These are phyloP conservation scores for Cheilosia impressa DNA, from an alignment of 2,888 invertebrate genomes.

Conservation along the genomic window DNA sequence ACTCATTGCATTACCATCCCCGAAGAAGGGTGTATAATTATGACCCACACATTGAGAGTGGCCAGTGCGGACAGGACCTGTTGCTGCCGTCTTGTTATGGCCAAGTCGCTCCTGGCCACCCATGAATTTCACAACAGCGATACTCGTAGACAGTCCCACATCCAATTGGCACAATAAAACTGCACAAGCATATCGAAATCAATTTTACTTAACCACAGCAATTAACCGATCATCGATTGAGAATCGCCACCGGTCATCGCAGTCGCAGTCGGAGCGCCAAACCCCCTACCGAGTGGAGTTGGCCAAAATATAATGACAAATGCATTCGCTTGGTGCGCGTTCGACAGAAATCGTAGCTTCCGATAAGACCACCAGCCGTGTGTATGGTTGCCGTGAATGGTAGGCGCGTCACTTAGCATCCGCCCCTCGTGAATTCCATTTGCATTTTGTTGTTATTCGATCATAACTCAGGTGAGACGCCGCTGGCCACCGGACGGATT, in stretches of 20 bases:
- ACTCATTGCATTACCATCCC: conserved; percentile 39
- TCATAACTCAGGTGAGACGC: conserved; percentile 73
- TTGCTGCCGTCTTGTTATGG: conserved; percentile 27
- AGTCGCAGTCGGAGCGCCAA: conserved; percentile 31
- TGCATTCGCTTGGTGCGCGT: conserved; percentile 71
- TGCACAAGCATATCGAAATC: conserved; percentile 70
- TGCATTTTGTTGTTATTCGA: conserved; percentile 71
- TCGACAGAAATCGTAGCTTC: conserved; percentile 80
- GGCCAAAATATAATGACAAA: conserved; percentile 60
- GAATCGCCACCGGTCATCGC: conserved; percentile 73
- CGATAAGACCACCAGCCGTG: conserved; percentile 82
- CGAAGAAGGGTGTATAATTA: conserved; percentile 62
- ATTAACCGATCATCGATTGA: conserved; percentile 75
- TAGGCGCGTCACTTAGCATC: conserved; percentile 74
- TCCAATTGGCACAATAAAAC: conserved; percentile 69
- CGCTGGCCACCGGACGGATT: conserved; percentile 61
- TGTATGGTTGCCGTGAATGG: conserved; percentile 50
- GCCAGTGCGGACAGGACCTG: conserved; percentile 38
- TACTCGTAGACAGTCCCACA: conserved; percentile 7
- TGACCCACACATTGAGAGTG: conserved; percentile 55
- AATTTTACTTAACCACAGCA: conserved; percentile 73
- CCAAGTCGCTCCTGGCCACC: conserved; percentile 67
- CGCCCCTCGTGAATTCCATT: conserved; percentile 71
- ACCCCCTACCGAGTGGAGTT: conserved; percentile 54
- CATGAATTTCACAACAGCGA: conserved; percentile 62